Evolutionary conservation across 2,797 vertebrate genomes (phyloP).

Genomic region (Poecile montanus): DNA sequence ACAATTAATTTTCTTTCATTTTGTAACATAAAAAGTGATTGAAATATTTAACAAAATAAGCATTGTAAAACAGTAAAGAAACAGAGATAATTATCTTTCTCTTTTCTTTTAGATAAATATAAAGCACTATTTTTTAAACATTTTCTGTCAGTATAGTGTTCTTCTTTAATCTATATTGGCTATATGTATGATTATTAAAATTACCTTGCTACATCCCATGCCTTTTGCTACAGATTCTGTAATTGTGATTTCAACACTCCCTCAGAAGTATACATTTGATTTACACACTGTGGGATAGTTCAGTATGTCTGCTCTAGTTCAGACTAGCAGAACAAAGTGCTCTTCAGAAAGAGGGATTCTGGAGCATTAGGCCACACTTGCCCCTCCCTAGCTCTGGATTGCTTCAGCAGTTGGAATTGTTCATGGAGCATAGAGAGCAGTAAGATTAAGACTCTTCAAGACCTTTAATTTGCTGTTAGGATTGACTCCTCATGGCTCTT

Average conservation of each 20-base stretch:
- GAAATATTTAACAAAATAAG: neutral
- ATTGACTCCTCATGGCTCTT: fast-evolving
- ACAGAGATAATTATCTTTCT: neutral
- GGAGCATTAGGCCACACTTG: fast-evolving
- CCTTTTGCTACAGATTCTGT: neutral
- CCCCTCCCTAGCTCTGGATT: neutral
- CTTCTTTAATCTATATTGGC: neutral
- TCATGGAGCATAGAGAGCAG: neutral
- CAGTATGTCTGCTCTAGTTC: neutral
- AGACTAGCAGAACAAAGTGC: neutral
- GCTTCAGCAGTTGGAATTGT: neutral
- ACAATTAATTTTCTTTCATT: neutral
- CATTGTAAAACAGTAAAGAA: neutral
- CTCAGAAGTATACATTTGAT: neutral
- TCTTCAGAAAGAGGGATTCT: neutral
- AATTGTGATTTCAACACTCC: neutral
- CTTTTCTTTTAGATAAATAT: neutral
- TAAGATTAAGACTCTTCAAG: neutral
- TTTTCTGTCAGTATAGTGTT: neutral
- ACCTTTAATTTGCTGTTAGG: neutral
- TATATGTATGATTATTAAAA: neutral
- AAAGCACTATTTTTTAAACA: neutral
- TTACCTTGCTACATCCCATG: neutral
- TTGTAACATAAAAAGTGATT: neutral
- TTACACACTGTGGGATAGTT: neutral